Conservation (phyloP, 2,888 invertebrate genomes). For the Spilosoma lubricipeda region DNA sequence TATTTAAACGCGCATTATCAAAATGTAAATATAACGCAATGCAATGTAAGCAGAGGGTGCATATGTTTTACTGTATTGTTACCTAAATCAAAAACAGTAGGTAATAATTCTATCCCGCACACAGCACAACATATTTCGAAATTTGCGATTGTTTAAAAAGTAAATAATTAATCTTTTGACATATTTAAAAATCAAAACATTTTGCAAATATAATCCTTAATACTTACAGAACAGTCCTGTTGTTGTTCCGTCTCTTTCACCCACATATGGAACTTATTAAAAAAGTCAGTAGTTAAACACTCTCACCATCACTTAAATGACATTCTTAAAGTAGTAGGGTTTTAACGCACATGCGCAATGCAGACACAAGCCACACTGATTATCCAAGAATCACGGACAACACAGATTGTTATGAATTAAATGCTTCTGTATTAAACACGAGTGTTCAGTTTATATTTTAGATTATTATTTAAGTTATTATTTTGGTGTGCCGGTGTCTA, state of each 20-base stretch:
- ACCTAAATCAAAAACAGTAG: background rate
- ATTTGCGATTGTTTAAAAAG: background rate
- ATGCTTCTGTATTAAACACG: constrained; percentile 23
- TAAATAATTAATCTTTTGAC: background rate
- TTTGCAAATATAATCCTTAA: constrained; percentile 47
- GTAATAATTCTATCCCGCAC: background rate
- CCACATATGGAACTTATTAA: constrained; percentile 46
- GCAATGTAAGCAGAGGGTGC: too few species aligned
- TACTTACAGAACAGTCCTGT: constrained; percentile 55
- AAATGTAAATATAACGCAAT: background rate
- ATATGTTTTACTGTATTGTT: background rate
- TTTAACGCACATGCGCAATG: constrained; percentile 65
- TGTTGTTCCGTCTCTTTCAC: constrained; percentile 45
- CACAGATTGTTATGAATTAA: constrained; percentile 24
- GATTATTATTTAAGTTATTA: constrained; percentile 16
- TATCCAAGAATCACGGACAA: constrained; percentile 25
- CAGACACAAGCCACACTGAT: constrained; percentile 30
- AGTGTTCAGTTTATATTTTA: constrained; percentile 15
- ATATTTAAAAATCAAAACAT: background rate
- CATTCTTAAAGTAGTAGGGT: constrained; percentile 47
- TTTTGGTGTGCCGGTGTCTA: constrained; percentile 16
- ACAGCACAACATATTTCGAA: background rate
- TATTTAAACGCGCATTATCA: background rate
- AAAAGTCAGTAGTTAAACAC: constrained; percentile 34
- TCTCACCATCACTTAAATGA: constrained; percentile 36